Base-by-base conservation (phyloP, 2,888 invertebrate species). In the Yponomeuta sedellus region DNA sequence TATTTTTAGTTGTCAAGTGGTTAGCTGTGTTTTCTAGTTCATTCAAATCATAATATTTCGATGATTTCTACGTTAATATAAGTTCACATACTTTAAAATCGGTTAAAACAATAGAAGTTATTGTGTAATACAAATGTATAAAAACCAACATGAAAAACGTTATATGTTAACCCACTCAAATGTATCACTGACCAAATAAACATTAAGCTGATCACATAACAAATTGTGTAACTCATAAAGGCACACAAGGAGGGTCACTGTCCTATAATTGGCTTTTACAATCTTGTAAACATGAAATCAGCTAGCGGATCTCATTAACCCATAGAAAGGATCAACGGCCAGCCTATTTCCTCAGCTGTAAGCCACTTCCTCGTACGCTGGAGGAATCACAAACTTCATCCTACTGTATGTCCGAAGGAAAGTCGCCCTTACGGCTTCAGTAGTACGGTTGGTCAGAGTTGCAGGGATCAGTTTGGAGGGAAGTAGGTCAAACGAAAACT, bases 401-500 rank as follows among this genome's bases (percentile, higher is more conserved):
- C 16, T 52, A 52, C 44, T 16, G 44, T 52, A 16, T 12, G 0
- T 12, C 12, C 16, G 5, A 12, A 52, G 44, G 16, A 52, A 16
- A 52, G 8, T 12, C 44, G 3, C 12, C 44, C 44, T 52, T 52
- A 52, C 44, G 44, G 12, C 44, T 16, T 16, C 16, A 16, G 12
- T 52, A 52, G 12, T 52, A 52, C 12, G 16, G 44, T 16, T 16
- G 16, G 12, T 8, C 16, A 52, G 12, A 52, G 44, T 16, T 52
- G 44, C 44, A 52, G 44, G 44, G 5, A 52, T 52, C 44, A 16
- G 44, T 3, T 12, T 16, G 44, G 34, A 34, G 57, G 16, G 39
- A 65, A 65, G 20, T 65, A 52, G 65, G 65, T 65, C 65, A 65
- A 65, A 65, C 59, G 65, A 59, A 65, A 65, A 39, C 59, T 59